Evolutionary conservation across 2,888 invertebrate genomes (phyloP), one percentile per base, ranked within the genome.

Genomic region (Loripinus fragilis): DNA sequence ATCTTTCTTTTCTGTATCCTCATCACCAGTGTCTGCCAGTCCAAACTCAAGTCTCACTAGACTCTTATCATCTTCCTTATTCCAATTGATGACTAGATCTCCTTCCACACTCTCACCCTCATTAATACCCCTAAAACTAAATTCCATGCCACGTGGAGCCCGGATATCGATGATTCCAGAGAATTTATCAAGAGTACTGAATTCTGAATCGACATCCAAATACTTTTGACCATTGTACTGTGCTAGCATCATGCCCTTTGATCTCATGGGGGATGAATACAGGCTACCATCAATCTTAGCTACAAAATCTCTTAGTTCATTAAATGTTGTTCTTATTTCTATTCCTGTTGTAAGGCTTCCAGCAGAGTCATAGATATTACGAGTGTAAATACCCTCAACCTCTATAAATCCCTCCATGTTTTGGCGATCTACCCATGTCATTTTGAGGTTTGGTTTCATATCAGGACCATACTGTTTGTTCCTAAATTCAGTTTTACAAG

Each of bases 1-100:
- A 8, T 77, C 83, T 72, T 86, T 86, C 69, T 83, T 78, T n/a
- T 65, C 77, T 48, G 71, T 66, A 66, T 88, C 68, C 8, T 82
- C 81, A 38, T 82, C 81, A 17, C 83, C 85, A 30, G 80, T 78
- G 42, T 78, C 85, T 33, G 80, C 85, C 7, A 86, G 41, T 50
- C 79, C 85, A 45, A 90, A 74, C 71, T 87, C 85, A 28, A 90
- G 23, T 28, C 85, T 74, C 42, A 88, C 74, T 38, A 82, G 85
- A 69, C 87, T 88, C 67, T 86, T 82, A 1, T 78, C 67, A 20
- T 86, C 77, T 25, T 71, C 52, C 33, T 90, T 88, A 83, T 92
- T 87, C 93, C 92, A 93, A 84, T 92, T 90, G 23, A 91, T 69
- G 28, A 77, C 78, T 8, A 89, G 38, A 35, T 88, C 86, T 15